Conservation (phyloP, 1,140 invertebrate genomes). For the Radopholus similis region DNA sequence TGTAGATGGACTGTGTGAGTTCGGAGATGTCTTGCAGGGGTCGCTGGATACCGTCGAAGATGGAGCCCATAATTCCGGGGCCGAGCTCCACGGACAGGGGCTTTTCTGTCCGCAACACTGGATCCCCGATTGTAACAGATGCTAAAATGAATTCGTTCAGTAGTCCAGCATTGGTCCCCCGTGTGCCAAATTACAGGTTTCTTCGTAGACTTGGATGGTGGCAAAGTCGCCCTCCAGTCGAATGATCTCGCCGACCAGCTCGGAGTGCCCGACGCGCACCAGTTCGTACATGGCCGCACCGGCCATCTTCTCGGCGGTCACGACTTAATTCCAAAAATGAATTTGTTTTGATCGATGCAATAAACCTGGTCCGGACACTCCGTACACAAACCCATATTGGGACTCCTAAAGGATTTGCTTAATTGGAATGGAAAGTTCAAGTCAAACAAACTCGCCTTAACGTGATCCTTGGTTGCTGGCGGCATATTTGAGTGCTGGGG, state of each 20-base stretch:
- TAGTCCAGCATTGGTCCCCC: not conserved
- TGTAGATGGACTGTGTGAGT: slow-evolving; percentile 90
- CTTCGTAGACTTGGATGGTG: slow-evolving; percentile 99
- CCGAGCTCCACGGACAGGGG: slow-evolving; percentile 95
- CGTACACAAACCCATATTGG: slow-evolving; percentile 87
- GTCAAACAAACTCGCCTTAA: slow-evolving; percentile 17
- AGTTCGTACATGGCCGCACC: slow-evolving; percentile 99
- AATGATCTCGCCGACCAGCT: slow-evolving; percentile 98
- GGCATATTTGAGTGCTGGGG: slow-evolving; percentile 25
- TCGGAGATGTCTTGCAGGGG: slow-evolving; percentile 93
- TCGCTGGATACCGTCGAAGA: slow-evolving; percentile 99
- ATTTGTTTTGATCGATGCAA: slow-evolving; percentile 18
- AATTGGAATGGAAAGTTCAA: slow-evolving; percentile 68
- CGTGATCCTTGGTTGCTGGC: slow-evolving; percentile 27
- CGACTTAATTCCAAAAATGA: slow-evolving; percentile 69
- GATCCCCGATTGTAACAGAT: slow-evolving; percentile 97
- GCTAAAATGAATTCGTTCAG: slow-evolving; percentile 62
- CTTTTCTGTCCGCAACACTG: slow-evolving; percentile 93
- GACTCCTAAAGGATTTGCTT: slow-evolving; percentile 79
- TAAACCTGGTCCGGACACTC: slow-evolving; percentile 84
- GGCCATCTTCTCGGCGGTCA: slow-evolving; percentile 96
- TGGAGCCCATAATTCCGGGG: slow-evolving; percentile 97
- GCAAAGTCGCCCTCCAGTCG: slow-evolving; percentile 97
- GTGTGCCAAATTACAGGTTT: slow-evolving; percentile 71
- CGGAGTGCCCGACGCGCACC: slow-evolving; percentile 93